phyloP scores from a whole-genome alignment of 30 jellyfish, hydroid and myxozoan genomes.

The Aurelia coerulea region DNA sequence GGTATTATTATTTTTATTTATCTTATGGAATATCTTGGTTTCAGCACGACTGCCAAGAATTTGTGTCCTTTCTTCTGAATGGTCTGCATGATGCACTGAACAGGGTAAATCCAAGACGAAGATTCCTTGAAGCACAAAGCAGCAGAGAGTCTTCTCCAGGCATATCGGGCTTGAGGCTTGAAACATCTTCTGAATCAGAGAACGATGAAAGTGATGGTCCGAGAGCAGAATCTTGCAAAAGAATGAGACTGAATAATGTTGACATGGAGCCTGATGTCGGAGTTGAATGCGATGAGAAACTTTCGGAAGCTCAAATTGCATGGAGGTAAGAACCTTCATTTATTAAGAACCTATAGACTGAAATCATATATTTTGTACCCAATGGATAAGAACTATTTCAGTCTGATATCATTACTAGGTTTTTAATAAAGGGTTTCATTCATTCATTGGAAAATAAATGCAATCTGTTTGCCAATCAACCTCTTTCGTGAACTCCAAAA shows the following conservation, averaged over 20 bases:
- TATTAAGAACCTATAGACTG: too few species aligned
- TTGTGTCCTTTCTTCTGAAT: constrained; percentile 79
- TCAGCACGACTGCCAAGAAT: constrained; percentile 96
- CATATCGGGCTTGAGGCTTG: constrained; percentile 48
- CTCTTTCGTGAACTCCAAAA: too few species aligned
- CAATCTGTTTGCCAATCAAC: too few species aligned
- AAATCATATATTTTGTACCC: too few species aligned
- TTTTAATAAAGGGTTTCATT: too few species aligned
- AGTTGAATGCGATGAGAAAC: constrained; percentile 83
- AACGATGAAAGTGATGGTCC: constrained; percentile 37
- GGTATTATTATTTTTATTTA: too few species aligned
- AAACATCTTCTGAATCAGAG: constrained; percentile 69
- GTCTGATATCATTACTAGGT: too few species aligned
- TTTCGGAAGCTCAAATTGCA: constrained; percentile 67
- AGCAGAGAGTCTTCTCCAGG: constrained; percentile 70
- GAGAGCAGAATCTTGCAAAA: constrained; percentile 55
- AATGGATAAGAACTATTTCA: too few species aligned
- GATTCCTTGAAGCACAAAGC: constrained; percentile 5
- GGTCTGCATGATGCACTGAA: constrained; percentile 85
- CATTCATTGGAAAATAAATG: too few species aligned
- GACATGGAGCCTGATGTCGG: constrained; percentile 81
- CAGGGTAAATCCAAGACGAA: constrained; percentile 38
- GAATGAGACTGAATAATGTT: constrained; percentile 67
- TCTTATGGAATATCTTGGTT: too few species aligned
- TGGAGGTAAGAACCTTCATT: constrained; percentile 72